Base-by-base conservation (phyloP, 2,113 vertebrate species). In the Anguilla rostrata region DNA sequence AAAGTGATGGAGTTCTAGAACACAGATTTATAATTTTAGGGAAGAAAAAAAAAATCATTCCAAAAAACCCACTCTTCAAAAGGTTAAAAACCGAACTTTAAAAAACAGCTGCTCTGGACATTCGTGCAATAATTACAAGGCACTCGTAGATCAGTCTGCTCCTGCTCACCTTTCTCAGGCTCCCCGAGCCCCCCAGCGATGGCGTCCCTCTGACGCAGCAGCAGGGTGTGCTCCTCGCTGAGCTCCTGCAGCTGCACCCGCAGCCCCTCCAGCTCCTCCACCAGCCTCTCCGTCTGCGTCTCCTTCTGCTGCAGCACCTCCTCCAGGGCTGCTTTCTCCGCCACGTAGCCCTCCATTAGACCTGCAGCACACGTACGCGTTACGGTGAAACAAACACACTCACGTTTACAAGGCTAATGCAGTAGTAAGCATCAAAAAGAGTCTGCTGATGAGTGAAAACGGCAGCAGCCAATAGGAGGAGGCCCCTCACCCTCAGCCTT, bases 401-500 rank as follows among this genome's bases (percentile, higher is more conserved):
- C 60, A 43, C 43, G 6, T 34, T 34, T 34, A 34, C 34, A 34
- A 0, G 34, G 34, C 1, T 34, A 34, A 34, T 34, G 34, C 34
- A 34, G 1, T 1, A 34, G 34, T 34, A 34, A 34, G n/a, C n/a
- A n/a, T n/a, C n/a, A n/a, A n/a, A n/a, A n/a, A n/a, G n/a, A n/a
- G n/a, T n/a, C n/a, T n/a, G n/a, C n/a, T n/a, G n/a, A n/a, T n/a
- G 60, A 26, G 60, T 66, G 60, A 66, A n/a, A 75, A 34, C n/a
- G 1, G 5, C n/a, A 29, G 71, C 71, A 75, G 71, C 11, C 20
- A 75, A 34, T 75, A 78, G 16, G 6, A 22, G 15, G 22, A 4
- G 49, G 49, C 2, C 6, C 0, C 94, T 96, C 91, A 99, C 98
- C 98, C 87, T 97, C 95, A 0, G 97, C 94, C 89, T 97, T 98